phyloP scores from a whole-genome alignment of 2,888 invertebrate species.

The Leucophora obtusa region DNA sequence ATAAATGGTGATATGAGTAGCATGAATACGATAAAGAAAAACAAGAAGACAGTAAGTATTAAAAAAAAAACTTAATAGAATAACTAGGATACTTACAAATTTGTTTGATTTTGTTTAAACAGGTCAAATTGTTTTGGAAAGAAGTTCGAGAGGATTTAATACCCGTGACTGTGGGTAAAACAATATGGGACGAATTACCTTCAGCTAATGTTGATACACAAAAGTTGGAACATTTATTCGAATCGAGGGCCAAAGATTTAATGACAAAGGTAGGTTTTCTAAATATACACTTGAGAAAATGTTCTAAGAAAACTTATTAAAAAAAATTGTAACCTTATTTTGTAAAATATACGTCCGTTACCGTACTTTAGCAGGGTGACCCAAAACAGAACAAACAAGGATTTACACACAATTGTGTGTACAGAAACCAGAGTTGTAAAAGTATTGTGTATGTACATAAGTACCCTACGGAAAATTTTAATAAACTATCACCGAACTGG shows the following conservation, averaged over 20 bases:
- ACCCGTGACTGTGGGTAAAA: constrained; percentile 83
- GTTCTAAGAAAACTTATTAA: background rate
- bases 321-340: too few species aligned
- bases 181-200: constrained; percentile 95
- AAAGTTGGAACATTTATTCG: constrained; percentile 97
- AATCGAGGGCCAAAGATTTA: constrained; percentile 96
- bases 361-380: too few species aligned
- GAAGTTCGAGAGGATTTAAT: constrained; percentile 87
- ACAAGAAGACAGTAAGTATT: constrained; percentile 90
- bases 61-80: background rate
- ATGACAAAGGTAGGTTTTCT: constrained; percentile 89
- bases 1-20: constrained; percentile 74
- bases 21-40: constrained; percentile 84
- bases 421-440: too few species aligned
- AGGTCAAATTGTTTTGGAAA: constrained; percentile 95
- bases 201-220: constrained; percentile 92
- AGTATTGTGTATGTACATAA: too few species aligned
- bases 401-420: too few species aligned
- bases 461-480: too few species aligned
- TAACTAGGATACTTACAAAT: too few species aligned
- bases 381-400: too few species aligned
- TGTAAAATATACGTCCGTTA: too few species aligned
- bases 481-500: too few species aligned
- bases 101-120: background rate
- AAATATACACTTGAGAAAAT: background rate